Evolutionary conservation across 2,888 invertebrate genomes (phyloP), one percentile per base, ranked within the genome.

Genomic region (Tuberolachnus salignus): DNA sequence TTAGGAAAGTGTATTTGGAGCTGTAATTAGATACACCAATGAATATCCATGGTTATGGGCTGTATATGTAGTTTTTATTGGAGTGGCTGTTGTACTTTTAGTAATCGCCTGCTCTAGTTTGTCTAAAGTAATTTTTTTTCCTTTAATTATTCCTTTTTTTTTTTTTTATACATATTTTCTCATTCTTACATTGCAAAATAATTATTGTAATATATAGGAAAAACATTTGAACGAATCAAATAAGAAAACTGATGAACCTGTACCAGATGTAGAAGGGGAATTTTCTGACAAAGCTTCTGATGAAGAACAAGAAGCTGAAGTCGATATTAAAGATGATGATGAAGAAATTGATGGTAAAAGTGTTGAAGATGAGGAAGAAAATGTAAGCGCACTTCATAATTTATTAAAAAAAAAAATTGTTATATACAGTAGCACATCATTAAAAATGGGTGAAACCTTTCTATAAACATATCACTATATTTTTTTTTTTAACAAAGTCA

Each of bases 21-120:
- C 78, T 69, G 59, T 78, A 67, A 42, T 78, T 67, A 78, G 78
- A 69, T 91, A 91, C 84, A 92, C 94, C 81, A 92, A 92, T 83
- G 92, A 94, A 82, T 91, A 94, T 85, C 97, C 97, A 46, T 94
- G 95, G 92, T 88, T 96, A 84, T 97, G 94, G 92, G 94, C 91
- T 67, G 91, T 95, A 74, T 92, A 92, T 87, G 89, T 95, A 84
- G 86, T 96, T 82, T 89, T 90, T 80, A 87, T 92, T 84, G 92
- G 94, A 84, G 86, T 95, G 80, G 90, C 96, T 69, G 88, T 97
- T 84, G 91, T 94, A 74, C 87, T 93, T 84, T 85, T 92, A 84
- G 89, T 94, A 84, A 94, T 94, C 87, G 90, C 91, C 85, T 94
- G 94, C 88, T 95, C 93, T 87, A 89, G 88, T 81, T 86, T 88